Conservation (phyloP, 2,113 vertebrate genomes). For the Erythrocercus mccallii region DNA sequence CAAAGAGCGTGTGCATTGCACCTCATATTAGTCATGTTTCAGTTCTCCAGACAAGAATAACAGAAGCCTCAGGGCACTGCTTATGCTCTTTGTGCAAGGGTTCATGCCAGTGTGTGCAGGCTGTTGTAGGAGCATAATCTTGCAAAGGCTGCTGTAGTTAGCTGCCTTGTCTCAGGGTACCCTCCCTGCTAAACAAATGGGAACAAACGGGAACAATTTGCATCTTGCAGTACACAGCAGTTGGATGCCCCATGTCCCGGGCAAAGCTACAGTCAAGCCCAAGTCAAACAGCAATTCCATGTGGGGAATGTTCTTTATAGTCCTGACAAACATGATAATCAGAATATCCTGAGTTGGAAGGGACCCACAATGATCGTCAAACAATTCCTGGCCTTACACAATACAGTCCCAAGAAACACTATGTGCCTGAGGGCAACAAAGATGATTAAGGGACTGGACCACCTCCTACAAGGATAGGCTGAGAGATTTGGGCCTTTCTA, state of each 20-base stretch:
- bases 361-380: not conserved
- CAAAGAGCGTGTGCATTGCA: not conserved
- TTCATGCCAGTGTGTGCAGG: not conserved
- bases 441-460: too few relatives aligned
- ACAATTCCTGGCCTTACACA: not conserved
- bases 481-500: too few relatives aligned
- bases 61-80: not conserved
- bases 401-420: not conserved
- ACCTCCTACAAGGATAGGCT: not conserved
- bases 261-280: not conserved
- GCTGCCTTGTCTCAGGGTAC: not conserved
- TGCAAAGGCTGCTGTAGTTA: not conserved
- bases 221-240: not conserved
- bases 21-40: not conserved
- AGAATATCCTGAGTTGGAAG: not conserved
- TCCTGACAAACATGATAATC: not conserved
- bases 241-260: not conserved
- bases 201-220: not conserved
- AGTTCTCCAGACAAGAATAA: not conserved
- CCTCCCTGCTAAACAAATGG: not conserved
- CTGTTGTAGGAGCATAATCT: not conserved
- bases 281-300: not conserved
- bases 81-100: not conserved
- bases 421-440: not conserved
- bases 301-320: not conserved